A percentile compares a stretch with the other conserved stretches of the same genome.
phyloP scores from a whole-genome alignment of 2,113 vertebrate genomes.

The Engraulis encrasicolus region DNA sequence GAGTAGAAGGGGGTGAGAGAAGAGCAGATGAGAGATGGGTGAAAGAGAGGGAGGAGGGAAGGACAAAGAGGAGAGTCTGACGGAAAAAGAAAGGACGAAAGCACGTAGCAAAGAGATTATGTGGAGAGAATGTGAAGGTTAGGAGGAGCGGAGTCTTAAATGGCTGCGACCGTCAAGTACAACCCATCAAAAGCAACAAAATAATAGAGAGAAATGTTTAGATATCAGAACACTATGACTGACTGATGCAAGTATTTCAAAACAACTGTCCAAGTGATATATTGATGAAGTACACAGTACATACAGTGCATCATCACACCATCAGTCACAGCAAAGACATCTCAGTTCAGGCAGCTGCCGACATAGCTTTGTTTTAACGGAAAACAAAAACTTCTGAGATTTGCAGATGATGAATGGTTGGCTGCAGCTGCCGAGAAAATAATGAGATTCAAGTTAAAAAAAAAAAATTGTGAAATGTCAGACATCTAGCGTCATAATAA shows the following conservation, averaged over 20 bases:
- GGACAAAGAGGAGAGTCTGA: neutral
- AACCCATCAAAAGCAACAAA: neutral
- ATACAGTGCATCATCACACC: neutral
- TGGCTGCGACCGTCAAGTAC: too few species aligned
- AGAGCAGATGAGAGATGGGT: too few species aligned
- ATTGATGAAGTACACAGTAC: too few species aligned
- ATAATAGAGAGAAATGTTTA: neutral
- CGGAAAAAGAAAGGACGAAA: neutral
- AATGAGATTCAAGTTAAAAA: conserved; percentile 14
- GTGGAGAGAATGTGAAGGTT: too few species aligned
- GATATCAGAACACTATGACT: neutral
- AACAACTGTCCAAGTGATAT: neutral
- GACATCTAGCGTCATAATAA: neutral
- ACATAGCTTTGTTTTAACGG: conserved; percentile 50
- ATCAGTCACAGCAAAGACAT: conserved; percentile 21
- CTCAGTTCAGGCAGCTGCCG: conserved; percentile 42
- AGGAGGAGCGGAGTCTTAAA: too few species aligned
- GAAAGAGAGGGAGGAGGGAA: too few species aligned
- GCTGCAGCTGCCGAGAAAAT: conserved; percentile 22
- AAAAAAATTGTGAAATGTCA: neutral
- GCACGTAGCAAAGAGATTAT: neutral
- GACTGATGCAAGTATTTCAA: neutral
- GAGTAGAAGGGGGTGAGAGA: neutral
- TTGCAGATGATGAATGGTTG: conserved; percentile 58
- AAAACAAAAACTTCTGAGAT: conserved; percentile 46